phyloP scores from a whole-genome alignment of 2,797 vertebrate species.

The Thripadectes ignobilis region DNA sequence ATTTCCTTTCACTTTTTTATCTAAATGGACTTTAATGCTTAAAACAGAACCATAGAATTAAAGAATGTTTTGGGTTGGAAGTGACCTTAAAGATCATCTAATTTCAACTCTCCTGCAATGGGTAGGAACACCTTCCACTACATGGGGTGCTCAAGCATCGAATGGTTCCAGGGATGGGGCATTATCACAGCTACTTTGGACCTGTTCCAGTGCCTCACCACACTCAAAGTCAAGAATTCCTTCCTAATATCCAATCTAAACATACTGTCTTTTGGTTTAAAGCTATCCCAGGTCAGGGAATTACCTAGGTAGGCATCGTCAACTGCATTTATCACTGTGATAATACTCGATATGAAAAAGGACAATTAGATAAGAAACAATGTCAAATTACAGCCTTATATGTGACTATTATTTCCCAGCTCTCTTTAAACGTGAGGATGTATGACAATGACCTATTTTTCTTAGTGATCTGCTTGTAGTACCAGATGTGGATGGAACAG shows the following conservation, averaged over 20 bases:
- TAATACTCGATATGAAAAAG: neutral
- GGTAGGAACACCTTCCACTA: neutral
- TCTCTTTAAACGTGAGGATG: neutral
- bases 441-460: neutral
- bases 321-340: neutral
- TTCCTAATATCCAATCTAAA: neutral
- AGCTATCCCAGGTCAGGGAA: neutral
- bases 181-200: neutral
- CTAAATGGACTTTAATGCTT: neutral
- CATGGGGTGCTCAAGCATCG: neutral
- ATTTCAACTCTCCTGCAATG: fast-evolving
- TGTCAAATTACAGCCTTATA: neutral
- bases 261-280: neutral
- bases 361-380: neutral
- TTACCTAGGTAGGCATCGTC: neutral
- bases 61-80: neutral
- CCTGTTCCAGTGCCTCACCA: neutral
- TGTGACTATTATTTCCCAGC: neutral
- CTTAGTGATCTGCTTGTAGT: neutral
- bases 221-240: neutral
- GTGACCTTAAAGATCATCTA: no score
- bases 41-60: neutral
- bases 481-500: neutral
- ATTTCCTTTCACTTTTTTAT: neutral
- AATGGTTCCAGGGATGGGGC: neutral